A percentile compares a stretch with the other conserved stretches of the same genome.
These are phyloP conservation scores for Cecropterus lyciades DNA, from an alignment of 1,140 invertebrate genomes.

Conservation along the genomic window DNA sequence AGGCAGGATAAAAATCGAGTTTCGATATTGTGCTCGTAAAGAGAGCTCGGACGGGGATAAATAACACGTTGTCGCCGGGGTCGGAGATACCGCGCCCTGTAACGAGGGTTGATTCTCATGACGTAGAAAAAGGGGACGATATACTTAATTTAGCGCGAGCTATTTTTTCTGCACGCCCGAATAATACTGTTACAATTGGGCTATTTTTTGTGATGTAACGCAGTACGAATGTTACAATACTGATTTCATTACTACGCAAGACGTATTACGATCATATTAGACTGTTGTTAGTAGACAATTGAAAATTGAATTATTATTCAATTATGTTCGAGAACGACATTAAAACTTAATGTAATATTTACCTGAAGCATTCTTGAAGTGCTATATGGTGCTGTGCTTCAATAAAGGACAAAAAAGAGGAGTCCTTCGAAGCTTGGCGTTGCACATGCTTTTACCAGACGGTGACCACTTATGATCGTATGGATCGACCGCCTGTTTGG, in stretches of 20 bases:
- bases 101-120: conserved; percentile 35
- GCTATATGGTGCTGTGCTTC: neutral
- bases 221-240: neutral
- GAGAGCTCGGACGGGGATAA: conserved; percentile 60
- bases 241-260: conserved; percentile 1
- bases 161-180: conserved; percentile 14
- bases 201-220: conserved; percentile 13
- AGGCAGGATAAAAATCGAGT: conserved; percentile 66
- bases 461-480: neutral
- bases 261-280: neutral
- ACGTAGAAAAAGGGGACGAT: conserved; percentile 31
- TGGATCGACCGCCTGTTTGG: neutral
- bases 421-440: neutral
- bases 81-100: conserved; percentile 44
- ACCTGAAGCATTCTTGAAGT: neutral
- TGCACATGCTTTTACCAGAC: neutral
- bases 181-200: conserved; percentile 9
- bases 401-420: neutral
- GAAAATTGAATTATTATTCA: neutral
- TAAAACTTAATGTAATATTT: neutral
- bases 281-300: neutral
- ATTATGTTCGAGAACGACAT: neutral
- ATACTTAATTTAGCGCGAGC: conserved; percentile 27
- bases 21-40: conserved; percentile 70
- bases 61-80: conserved; percentile 58